phyloP scores from a whole-genome alignment of 2,113 vertebrate genomes.

The Erinaceus europaeus region DNA sequence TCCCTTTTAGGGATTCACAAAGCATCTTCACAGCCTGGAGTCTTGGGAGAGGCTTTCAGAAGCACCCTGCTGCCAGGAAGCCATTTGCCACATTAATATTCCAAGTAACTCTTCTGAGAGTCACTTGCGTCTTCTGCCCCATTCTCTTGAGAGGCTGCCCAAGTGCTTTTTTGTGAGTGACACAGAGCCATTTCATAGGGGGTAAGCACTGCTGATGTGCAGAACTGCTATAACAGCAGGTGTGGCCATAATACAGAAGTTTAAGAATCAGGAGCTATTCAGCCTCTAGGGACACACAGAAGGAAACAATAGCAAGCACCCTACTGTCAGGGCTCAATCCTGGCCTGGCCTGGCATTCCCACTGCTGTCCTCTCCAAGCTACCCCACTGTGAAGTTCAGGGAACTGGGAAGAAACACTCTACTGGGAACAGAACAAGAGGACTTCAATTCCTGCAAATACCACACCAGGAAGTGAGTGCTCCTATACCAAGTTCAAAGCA shows the following conservation, averaged over 20 bases:
- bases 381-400: too few relatives aligned
- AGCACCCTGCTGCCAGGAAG: constrained; percentile 13
- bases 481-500: too few relatives aligned
- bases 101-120: neutral
- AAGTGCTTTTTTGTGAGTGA: neutral
- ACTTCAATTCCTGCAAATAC: too few relatives aligned
- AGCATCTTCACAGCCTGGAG: neutral
- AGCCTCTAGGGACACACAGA: neutral
- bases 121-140: too few relatives aligned
- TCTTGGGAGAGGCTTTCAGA: constrained; percentile 18
- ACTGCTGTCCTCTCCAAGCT: neutral
- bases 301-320: neutral
- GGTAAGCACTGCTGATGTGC: neutral
- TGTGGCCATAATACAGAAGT: neutral
- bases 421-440: neutral
- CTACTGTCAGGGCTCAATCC: neutral
- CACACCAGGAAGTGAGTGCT: neutral
- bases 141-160: neutral
- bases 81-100: neutral
- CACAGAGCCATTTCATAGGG: neutral
- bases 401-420: neutral
- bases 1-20: constrained; percentile 1
- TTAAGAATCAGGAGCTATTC: neutral
- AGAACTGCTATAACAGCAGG: neutral
- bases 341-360: neutral